Conservation (phyloP, 2,113 vertebrate genomes). For the Actenoides lindsayi region DNA sequence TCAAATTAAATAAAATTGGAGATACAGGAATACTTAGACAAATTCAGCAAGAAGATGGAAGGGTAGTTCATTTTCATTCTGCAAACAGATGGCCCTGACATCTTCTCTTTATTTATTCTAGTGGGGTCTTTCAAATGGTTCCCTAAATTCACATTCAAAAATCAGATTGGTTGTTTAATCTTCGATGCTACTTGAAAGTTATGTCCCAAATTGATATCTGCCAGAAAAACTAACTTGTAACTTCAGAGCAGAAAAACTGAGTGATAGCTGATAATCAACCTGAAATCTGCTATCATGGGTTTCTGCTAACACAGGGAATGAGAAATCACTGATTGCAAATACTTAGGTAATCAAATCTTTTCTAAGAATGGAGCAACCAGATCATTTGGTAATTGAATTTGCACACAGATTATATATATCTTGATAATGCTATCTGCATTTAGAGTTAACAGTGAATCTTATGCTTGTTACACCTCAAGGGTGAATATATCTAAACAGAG, state of each 20-base stretch:
- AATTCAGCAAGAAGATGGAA: not conserved
- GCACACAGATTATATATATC: not conserved
- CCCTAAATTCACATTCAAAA: not conserved
- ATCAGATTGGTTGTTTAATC: not conserved
- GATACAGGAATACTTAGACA: not conserved
- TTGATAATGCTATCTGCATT: not conserved
- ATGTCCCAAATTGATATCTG: not conserved
- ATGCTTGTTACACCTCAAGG: not conserved
- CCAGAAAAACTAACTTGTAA: not conserved
- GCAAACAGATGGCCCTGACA: not conserved
- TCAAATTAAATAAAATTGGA: not conserved
- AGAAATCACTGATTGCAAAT: not conserved
- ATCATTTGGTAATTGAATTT: not conserved
- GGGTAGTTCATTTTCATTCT: not conserved
- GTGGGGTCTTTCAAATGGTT: not conserved
- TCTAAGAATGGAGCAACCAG: not conserved
- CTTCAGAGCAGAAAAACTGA: not conserved
- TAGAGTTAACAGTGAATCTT: not conserved
- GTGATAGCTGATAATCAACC: not conserved
- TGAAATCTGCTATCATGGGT: not conserved
- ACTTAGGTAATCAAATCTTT: not conserved
- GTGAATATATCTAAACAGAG: not conserved
- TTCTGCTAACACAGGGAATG: not conserved
- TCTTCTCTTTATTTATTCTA: not conserved
- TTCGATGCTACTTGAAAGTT: not conserved